phyloP scores from a whole-genome alignment of 37 sponge, comb jelly and placozoan genomes.

The Bolinopsis microptera region DNA sequence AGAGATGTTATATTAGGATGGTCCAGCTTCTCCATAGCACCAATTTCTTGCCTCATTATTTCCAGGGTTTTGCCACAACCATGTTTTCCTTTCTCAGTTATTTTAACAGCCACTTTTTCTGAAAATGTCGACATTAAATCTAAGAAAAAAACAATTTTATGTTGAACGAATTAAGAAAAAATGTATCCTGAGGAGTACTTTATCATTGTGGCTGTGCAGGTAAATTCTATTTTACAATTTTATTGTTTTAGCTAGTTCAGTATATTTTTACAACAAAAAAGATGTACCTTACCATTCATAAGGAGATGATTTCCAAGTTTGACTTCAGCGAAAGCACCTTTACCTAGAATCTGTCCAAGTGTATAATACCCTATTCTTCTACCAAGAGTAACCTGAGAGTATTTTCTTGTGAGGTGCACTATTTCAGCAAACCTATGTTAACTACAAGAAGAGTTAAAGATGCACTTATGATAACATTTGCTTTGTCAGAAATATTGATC shows the following conservation, averaged over 20 bases:
- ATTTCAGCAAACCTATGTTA: no score
- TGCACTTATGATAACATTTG: no score
- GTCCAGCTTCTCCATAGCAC: neutral
- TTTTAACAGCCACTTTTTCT: conserved; percentile 9
- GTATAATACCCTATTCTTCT: neutral
- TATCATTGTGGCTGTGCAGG: no score
- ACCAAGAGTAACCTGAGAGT: neutral
- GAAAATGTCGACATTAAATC: neutral
- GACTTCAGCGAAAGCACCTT: neutral
- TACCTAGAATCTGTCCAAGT: neutral
- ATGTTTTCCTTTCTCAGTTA: neutral
- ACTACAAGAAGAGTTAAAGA: no score
- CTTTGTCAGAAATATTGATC: no score
- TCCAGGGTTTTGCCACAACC: neutral
- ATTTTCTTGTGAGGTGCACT: neutral
- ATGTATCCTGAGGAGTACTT: no score
- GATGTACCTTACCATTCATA: neutral
- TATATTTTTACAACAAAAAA: no score
- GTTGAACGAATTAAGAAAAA: no score
- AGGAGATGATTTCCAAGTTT: neutral
- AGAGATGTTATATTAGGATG: neutral
- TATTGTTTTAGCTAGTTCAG: no score
- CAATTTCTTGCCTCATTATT: neutral
- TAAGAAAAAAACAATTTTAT: neutral
- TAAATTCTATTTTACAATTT: no score